phyloP scores from a whole-genome alignment of 2,888 invertebrate species.

The Tridacna gigas region DNA sequence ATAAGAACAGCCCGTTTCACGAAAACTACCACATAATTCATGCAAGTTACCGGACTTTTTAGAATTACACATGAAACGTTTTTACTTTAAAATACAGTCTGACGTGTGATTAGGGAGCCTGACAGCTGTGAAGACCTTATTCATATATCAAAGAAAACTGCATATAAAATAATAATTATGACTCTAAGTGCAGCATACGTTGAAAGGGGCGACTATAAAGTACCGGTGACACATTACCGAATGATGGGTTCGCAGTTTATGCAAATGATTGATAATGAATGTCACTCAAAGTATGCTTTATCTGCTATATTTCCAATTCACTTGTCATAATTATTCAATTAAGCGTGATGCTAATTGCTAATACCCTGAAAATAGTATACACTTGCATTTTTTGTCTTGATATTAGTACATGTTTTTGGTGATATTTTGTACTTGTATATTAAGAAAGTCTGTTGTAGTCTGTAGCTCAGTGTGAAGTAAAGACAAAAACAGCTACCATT shows the following conservation, averaged over 20 bases:
- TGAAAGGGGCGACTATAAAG: constrained; percentile 20
- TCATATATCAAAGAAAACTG: constrained; percentile 8
- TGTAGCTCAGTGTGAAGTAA: no score
- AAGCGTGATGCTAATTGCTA: constrained; percentile 33
- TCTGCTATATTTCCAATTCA: constrained; percentile 44
- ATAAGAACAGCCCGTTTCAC: no score
- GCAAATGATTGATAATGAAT: constrained; percentile 38
- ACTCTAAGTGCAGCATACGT: constrained; percentile 7
- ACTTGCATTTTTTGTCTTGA: background rate
- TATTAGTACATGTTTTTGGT: no score
- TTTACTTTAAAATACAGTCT: background rate
- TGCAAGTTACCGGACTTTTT: no score
- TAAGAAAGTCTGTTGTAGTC: no score
- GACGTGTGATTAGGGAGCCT: background rate
- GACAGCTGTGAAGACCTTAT: constrained; percentile 4
- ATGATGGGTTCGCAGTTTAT: constrained; percentile 15
- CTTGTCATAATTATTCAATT: constrained; percentile 59
- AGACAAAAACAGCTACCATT: no score
- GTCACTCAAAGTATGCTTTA: constrained; percentile 46
- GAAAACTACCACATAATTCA: no score
- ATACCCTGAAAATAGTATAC: constrained; percentile 13
- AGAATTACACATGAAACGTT: no score
- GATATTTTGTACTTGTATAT: no score
- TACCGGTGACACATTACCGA: constrained; percentile 6
- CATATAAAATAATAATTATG: constrained; percentile 16